These are phyloP conservation scores for Betta splendens DNA, from an alignment of 2,797 vertebrate genomes.

Conservation along the genomic window DNA sequence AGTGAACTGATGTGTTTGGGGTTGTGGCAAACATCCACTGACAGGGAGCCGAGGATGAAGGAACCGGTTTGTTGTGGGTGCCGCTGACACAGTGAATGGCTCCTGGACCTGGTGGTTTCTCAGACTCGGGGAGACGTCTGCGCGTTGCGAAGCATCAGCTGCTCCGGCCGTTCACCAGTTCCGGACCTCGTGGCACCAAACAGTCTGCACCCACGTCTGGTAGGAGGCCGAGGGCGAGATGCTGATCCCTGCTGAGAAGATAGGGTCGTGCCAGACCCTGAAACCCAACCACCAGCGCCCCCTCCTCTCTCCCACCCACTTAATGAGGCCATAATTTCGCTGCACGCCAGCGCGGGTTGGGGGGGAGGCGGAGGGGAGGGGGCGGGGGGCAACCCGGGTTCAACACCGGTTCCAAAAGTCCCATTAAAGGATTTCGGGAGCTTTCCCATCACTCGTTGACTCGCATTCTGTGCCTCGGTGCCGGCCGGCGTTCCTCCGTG, in stretches of 20 bases:
- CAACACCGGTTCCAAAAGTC: conserved; percentile 55
- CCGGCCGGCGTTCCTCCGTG: conserved; percentile 37
- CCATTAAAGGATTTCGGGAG: conserved; percentile 71
- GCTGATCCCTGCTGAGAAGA: conserved; percentile 61
- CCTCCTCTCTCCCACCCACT: conserved; percentile 42
- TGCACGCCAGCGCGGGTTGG: conserved; percentile 57
- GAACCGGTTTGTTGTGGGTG: conserved; percentile 57
- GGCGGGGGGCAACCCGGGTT: too few relatives aligned
- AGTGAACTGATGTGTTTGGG: conserved; percentile 67
- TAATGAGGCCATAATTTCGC: conserved; percentile 81
- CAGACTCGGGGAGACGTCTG: too few relatives aligned
- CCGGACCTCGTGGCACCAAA: conserved; percentile 72
- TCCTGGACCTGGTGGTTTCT: conserved; percentile 21
- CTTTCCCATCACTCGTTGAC: conserved; percentile 53
- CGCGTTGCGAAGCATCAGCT: conserved; percentile 58
- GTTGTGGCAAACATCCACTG: conserved; percentile 56
- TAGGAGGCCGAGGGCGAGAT: conserved; percentile 34
- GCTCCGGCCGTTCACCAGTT: conserved; percentile 67
- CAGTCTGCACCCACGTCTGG: conserved; percentile 70
- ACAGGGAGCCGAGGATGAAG: conserved; percentile 22
- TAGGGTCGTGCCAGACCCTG: conserved; percentile 73
- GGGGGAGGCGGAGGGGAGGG: conserved; percentile 31
- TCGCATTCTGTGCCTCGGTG: conserved; percentile 37
- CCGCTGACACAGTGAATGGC: conserved; percentile 46
- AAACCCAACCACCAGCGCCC: conserved; percentile 62